These are phyloP conservation scores for Thamnaconus septentrionalis DNA, from an alignment of 2,113 vertebrate genomes.

Conservation along the genomic window DNA sequence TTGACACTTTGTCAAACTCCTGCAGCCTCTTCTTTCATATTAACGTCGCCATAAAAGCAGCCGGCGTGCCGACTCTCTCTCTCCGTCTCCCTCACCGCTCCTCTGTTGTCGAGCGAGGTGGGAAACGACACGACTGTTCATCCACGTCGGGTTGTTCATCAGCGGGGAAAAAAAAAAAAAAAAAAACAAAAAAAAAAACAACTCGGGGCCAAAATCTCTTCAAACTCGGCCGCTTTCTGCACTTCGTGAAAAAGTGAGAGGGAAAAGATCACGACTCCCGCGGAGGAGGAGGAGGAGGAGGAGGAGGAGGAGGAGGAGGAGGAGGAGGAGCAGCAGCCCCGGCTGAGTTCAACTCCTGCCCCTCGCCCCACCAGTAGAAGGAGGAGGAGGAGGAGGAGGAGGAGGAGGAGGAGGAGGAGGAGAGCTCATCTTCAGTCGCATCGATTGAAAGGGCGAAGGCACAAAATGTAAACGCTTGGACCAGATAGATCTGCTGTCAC, in stretches of 20 bases:
- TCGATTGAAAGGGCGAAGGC: constrained; percentile 63
- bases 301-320: constrained; percentile 8
- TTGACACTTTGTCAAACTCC: too few relatives aligned
- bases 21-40: too few relatives aligned
- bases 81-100: too few relatives aligned
- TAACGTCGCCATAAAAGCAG: neutral
- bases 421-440: constrained; percentile 67
- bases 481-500: constrained; percentile 78
- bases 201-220: constrained; percentile 56
- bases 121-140: constrained; percentile 15
- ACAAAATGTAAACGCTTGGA: constrained; percentile 59
- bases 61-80: neutral
- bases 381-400: constrained; percentile 15
- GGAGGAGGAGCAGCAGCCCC: neutral
- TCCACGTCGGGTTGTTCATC: constrained; percentile 48
- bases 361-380: constrained; percentile 58
- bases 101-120: constrained; percentile 1
- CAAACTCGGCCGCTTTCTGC: constrained; percentile 32
- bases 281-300: constrained; percentile 6
- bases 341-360: constrained; percentile 43
- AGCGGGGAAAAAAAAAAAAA: neutral
- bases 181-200: constrained; percentile 54
- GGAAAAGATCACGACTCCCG: constrained; percentile 25
- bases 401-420: constrained; percentile 46
- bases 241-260: constrained; percentile 22